phyloP scores from a whole-genome alignment of 2,113 vertebrate species.

The Rhombomys opimus region DNA sequence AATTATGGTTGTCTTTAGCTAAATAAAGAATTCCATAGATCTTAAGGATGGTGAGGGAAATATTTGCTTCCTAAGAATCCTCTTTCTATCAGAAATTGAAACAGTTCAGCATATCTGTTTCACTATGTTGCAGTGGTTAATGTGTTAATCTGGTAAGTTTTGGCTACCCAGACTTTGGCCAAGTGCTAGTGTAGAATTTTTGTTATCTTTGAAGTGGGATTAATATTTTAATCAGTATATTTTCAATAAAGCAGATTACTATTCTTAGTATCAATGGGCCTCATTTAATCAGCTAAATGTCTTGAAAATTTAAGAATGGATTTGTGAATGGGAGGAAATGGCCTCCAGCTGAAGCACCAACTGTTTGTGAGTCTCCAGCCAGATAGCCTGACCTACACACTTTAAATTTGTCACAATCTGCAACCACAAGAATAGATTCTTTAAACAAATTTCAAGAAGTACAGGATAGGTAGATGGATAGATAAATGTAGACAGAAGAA shows the following conservation, averaged over 20 bases:
- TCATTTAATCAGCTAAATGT: background rate
- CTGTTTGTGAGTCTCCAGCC: background rate
- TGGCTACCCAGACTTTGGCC: background rate
- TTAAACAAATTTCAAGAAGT: background rate
- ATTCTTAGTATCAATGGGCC: background rate
- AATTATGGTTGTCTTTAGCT: background rate
- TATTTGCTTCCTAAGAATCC: background rate
- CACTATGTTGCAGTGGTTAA: background rate
- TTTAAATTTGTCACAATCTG: background rate
- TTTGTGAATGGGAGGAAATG: background rate
- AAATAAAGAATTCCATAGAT: background rate
- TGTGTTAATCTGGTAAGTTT: background rate
- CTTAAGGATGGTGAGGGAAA: background rate
- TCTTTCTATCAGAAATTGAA: background rate
- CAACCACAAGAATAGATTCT: rapidly evolving
- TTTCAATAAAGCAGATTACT: background rate
- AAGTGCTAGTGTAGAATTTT: background rate
- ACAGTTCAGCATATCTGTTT: background rate
- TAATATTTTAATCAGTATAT: background rate
- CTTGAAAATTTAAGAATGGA: background rate
- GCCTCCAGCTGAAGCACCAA: background rate
- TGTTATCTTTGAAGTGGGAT: background rate
- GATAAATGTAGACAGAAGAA: background rate
- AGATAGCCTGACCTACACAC: background rate
- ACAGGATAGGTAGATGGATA: background rate